These are phyloP conservation scores for Nothobranchius kuhntae DNA, from an alignment of 2,113 vertebrate genomes.

Conservation along the genomic window DNA sequence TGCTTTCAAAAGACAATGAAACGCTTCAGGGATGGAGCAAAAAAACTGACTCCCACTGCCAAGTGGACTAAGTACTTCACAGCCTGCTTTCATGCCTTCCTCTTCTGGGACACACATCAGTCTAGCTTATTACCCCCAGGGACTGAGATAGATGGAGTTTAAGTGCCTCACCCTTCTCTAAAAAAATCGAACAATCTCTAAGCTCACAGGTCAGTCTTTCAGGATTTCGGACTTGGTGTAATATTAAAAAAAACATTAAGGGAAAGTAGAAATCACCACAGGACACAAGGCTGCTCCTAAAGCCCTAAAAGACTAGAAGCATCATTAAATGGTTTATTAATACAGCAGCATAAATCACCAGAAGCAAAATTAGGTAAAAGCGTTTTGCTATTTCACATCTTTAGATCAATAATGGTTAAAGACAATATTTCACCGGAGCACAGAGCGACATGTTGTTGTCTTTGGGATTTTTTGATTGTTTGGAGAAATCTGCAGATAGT, in stretches of 20 bases:
- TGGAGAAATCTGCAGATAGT: not conserved
- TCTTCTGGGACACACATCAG: constrained; percentile 39
- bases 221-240: constrained; percentile 31
- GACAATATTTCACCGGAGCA: not conserved
- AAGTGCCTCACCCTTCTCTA: constrained; percentile 26
- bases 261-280: constrained; percentile 7
- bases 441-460: not conserved
- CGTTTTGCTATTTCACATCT: not conserved
- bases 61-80: constrained; percentile 59
- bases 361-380: not conserved
- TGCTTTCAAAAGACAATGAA: constrained; percentile 68
- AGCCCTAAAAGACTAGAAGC: not conserved
- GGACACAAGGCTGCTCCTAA: constrained; percentile 3
- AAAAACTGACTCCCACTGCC: constrained; percentile 58
- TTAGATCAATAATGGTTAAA: not conserved
- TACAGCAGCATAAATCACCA: not conserved
- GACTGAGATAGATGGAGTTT: constrained; percentile 39
- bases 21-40: constrained; percentile 62
- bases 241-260: constrained; percentile 23
- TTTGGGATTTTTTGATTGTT: not conserved
- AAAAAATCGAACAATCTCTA: constrained; percentile 34
- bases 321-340: not conserved
- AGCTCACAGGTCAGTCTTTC: constrained; percentile 38
- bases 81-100: constrained; percentile 42
- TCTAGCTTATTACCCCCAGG: constrained; percentile 25